Conservation (phyloP, 2,888 invertebrate genomes). For the Metopia argyrocephala region DNA sequence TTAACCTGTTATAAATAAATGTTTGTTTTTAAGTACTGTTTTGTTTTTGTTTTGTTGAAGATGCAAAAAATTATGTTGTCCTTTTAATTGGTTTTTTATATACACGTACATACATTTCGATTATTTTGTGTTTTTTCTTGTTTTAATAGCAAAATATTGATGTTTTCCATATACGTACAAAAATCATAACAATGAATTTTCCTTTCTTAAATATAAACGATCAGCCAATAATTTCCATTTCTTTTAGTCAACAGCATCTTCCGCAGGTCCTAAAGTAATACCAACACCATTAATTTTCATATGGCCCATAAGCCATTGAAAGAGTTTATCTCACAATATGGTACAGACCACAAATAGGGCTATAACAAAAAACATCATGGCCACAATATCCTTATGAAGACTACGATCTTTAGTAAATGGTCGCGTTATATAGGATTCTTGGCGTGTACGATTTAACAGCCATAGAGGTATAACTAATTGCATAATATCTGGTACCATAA, state of each 20-base stretch:
- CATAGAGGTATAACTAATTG: conserved; percentile 82
- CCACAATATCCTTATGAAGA: conserved; percentile 76
- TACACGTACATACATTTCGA: background rate
- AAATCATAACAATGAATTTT: conserved; percentile 10
- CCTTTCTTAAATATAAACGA: background rate
- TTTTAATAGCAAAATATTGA: conserved; percentile 7
- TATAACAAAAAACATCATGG: conserved; percentile 77
- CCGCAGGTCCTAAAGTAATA: conserved; percentile 68
- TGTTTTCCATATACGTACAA: background rate
- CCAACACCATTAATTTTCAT: conserved; percentile 65
- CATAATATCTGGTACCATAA: conserved; percentile 84
- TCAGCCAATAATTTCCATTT: background rate
- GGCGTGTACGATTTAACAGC: conserved; percentile 77
- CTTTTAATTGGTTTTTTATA: background rate
- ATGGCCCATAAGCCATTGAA: conserved; percentile 67
- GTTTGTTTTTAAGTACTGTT: background rate
- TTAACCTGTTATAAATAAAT: too few relatives aligned
- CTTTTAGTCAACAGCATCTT: conserved; percentile 66
- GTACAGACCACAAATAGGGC: conserved; percentile 77
- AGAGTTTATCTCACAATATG: conserved; percentile 76
- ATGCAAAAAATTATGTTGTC: background rate
- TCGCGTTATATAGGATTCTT: conserved; percentile 75
- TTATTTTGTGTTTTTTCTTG: background rate
- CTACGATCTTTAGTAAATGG: conserved; percentile 77
- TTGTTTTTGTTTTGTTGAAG: background rate